A percentile compares a stretch with the other conserved stretches of the same genome.
These are phyloP conservation scores for Prunella himalayana DNA, from an alignment of 2,113 vertebrate species.

Conservation along the genomic window DNA sequence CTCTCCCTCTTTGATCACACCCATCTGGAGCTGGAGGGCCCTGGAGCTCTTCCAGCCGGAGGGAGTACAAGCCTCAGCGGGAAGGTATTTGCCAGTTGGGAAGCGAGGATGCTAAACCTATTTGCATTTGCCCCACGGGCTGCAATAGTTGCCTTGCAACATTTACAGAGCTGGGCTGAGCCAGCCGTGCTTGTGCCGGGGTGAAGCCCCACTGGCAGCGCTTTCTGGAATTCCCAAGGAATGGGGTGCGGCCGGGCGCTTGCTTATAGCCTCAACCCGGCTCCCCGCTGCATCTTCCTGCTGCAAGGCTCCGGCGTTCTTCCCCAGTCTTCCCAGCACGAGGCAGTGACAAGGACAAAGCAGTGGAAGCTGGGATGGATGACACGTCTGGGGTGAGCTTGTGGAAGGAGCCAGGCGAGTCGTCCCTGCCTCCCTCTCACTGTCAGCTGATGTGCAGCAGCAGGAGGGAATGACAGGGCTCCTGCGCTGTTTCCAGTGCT, in stretches of 20 bases:
- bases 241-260: background rate
- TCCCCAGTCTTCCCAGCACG: background rate
- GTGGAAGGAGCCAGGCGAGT: background rate
- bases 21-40: slow-evolving; percentile 13
- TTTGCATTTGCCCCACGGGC: slow-evolving; percentile 14
- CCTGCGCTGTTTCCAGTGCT: background rate
- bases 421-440: background rate
- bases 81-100: slow-evolving; percentile 47
- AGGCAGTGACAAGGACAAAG: background rate
- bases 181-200: background rate
- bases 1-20: background rate
- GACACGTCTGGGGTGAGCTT: background rate
- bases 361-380: background rate
- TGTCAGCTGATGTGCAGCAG: background rate
- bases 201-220: slow-evolving; percentile 27
- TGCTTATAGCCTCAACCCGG: background rate
- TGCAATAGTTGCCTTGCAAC: slow-evolving; percentile 57
- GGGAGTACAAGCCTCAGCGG: background rate
- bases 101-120: background rate
- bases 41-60: slow-evolving; percentile 1
- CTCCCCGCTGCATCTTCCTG: background rate
- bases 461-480: slow-evolving; percentile 32
- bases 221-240: slow-evolving; percentile 47
- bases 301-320: background rate
- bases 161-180: slow-evolving; percentile 35